Percentiles rank a stretch among this genome's conserved stretches.
phyloP scores from a whole-genome alignment of 2,797 vertebrate genomes.

The Heteromormyrus szaboi region DNA sequence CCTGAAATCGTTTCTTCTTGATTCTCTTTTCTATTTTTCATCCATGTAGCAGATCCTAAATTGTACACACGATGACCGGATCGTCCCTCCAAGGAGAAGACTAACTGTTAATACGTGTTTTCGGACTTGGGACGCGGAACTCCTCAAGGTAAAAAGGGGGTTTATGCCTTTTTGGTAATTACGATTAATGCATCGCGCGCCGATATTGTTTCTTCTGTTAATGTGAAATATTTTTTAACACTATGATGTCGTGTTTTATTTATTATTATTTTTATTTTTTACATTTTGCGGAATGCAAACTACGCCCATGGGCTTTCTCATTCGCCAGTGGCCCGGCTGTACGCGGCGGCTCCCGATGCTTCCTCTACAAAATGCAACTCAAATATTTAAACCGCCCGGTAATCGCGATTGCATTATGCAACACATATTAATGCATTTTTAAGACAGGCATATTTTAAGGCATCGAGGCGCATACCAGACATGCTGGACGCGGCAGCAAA shows the following conservation, averaged over 20 bases:
- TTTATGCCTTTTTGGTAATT: neutral
- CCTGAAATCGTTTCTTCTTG: neutral
- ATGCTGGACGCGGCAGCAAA: neutral
- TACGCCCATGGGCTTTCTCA: conserved; percentile 54
- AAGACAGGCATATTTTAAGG: neutral
- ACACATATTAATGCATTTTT: neutral
- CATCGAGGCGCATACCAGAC: neutral
- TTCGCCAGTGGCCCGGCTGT: conserved; percentile 54
- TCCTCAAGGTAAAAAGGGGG: conserved; percentile 62
- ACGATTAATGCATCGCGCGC: neutral
- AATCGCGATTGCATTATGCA: neutral
- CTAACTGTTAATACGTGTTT: conserved; percentile 55
- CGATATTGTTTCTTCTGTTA: neutral
- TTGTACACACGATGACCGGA: conserved; percentile 60
- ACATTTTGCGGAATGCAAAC: conserved; percentile 43
- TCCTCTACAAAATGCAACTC: neutral
- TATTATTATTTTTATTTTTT: neutral
- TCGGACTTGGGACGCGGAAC: conserved; percentile 69
- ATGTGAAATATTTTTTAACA: neutral
- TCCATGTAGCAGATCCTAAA: conserved; percentile 34
- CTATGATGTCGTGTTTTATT: neutral
- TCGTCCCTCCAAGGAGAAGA: conserved; percentile 57
- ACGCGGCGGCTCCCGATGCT: conserved; percentile 38
- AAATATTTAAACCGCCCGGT: neutral
- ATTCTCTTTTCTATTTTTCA: neutral